These are phyloP conservation scores for Eciton burchellii DNA, from an alignment of 1,140 invertebrate genomes.

Conservation along the genomic window DNA sequence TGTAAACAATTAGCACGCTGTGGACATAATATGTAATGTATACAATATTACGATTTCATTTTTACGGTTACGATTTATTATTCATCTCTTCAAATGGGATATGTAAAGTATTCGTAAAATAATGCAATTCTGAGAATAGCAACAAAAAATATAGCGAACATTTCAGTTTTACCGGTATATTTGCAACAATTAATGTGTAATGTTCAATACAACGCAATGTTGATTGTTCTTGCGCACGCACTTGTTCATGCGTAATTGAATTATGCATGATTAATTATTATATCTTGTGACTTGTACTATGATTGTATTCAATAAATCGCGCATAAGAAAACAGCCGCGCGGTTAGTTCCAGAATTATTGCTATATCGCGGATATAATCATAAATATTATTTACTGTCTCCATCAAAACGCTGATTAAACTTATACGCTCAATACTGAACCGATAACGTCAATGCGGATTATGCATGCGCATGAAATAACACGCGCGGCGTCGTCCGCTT, in stretches of 20 bases:
- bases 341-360: background rate
- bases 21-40: too few species aligned
- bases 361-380: background rate
- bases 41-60: too few species aligned
- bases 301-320: background rate
- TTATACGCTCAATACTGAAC: background rate
- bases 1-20: too few species aligned
- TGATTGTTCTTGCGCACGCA: too few species aligned
- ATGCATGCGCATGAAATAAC: slow-evolving; percentile 8
- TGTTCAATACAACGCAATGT: slow-evolving; percentile 7
- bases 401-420: background rate
- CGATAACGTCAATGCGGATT: slow-evolving; percentile 3
- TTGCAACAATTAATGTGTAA: background rate
- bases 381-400: slow-evolving; percentile 1
- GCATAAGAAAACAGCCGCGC: background rate
- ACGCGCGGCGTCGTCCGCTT: background rate
- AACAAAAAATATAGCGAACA: too few species aligned
- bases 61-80: too few species aligned
- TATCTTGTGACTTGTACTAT: background rate
- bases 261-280: background rate
- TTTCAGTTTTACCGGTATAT: too few species aligned
- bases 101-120: too few species aligned
- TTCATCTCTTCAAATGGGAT: too few species aligned
- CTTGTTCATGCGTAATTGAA: background rate
- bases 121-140: too few species aligned